A percentile compares a stretch with the other conserved stretches of the same genome.
These are phyloP conservation scores for Gila robusta DNA, from an alignment of 2,797 vertebrate species.

Conservation along the genomic window DNA sequence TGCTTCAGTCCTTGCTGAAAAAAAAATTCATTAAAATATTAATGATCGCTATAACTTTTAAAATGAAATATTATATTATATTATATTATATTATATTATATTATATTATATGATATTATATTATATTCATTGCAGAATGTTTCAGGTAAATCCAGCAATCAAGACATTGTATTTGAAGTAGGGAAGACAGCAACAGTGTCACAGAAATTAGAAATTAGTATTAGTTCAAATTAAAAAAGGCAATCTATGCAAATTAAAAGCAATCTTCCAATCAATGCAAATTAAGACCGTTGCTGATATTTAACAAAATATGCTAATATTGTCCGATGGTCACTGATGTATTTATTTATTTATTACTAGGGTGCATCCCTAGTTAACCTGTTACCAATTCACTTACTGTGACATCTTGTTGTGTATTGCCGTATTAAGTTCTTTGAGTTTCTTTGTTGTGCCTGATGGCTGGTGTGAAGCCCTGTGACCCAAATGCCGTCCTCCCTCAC, in stretches of 20 bases:
- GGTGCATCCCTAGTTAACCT: neutral
- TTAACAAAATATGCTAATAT: neutral
- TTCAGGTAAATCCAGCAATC: too few relatives aligned
- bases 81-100: neutral
- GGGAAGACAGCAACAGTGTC: neutral
- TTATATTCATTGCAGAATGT: neutral
- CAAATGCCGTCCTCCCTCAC: slow-evolving; percentile 44
- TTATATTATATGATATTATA: neutral
- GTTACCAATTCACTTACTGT: neutral
- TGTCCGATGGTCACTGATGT: neutral
- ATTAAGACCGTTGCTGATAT: neutral
- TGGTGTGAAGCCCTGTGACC: slow-evolving; percentile 55
- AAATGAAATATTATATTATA: neutral
- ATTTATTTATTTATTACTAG: neutral
- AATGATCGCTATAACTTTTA: neutral
- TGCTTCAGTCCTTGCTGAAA: neutral
- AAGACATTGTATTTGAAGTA: too few relatives aligned
- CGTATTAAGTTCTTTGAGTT: slow-evolving; percentile 3
- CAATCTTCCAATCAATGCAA: neutral
- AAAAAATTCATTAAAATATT: neutral
- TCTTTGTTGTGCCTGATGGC: slow-evolving; percentile 15
- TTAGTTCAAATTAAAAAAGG: too few relatives aligned
- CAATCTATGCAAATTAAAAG: neutral
- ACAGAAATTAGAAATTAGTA: neutral
- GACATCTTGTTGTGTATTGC: slow-evolving; percentile 11